phyloP scores from a whole-genome alignment of 1,140 invertebrate genomes.

The Hyposmocoma kahamanoa region DNA sequence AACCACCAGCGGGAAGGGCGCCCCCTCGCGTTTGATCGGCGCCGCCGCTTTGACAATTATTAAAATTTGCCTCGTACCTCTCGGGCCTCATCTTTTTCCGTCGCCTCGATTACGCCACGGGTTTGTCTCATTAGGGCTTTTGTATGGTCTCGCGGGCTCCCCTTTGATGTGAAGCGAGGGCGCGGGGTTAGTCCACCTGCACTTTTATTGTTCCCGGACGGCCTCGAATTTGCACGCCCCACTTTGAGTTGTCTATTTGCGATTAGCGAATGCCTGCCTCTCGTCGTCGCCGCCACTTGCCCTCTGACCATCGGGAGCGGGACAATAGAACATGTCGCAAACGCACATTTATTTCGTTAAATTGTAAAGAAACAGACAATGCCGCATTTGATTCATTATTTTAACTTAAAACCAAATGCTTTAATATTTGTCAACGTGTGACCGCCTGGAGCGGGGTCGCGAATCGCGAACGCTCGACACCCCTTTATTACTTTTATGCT shows the following conservation, averaged over 20 bases:
- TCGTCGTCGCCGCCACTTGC: slow-evolving; percentile 30
- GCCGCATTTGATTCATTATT: neutral
- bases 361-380: neutral
- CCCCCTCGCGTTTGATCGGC: slow-evolving; percentile 62
- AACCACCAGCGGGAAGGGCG: slow-evolving; percentile 13
- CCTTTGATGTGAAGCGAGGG: slow-evolving; percentile 54
- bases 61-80: slow-evolving; percentile 72
- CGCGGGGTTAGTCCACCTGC: slow-evolving; percentile 58
- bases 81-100: slow-evolving; percentile 71
- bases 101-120: slow-evolving; percentile 71
- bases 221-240: slow-evolving; percentile 65
- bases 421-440: too few relatives aligned
- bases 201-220: slow-evolving; percentile 64
- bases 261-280: slow-evolving; percentile 33
- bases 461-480: slow-evolving; percentile 49
- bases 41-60: slow-evolving; percentile 73
- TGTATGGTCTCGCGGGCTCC: slow-evolving; percentile 63
- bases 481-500: slow-evolving; percentile 66
- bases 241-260: slow-evolving; percentile 63
- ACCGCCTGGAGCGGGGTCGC: slow-evolving; percentile 19
- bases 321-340: slow-evolving; percentile 23
- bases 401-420: neutral
- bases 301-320: slow-evolving; percentile 43
- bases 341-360: slow-evolving; percentile 6
- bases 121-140: slow-evolving; percentile 73